Conservation (phyloP, 37 sponge, comb jelly and placozoan genomes). For the Haliclona indistincta region DNA sequence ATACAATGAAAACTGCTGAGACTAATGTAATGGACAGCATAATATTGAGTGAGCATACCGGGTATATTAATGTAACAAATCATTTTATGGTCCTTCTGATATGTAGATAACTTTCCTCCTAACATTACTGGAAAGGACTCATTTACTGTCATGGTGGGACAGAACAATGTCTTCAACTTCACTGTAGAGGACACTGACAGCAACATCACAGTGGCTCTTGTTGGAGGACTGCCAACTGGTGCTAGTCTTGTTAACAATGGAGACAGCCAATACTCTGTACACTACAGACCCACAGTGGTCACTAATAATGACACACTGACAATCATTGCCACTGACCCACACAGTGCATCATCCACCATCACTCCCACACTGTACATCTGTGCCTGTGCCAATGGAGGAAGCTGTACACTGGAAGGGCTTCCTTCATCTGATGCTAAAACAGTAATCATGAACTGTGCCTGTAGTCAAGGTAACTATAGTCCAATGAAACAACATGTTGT, state of each 20-base stretch:
- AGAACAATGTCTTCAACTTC: slow-evolving; percentile 26
- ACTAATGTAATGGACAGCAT: neutral
- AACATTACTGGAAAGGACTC: slow-evolving; percentile 27
- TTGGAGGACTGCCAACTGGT: neutral
- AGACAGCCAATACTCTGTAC: neutral
- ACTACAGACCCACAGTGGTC: too few relatives aligned
- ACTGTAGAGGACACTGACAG: slow-evolving; percentile 29
- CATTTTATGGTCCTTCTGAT: neutral
- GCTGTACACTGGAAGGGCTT: slow-evolving; percentile 26
- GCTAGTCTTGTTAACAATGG: neutral
- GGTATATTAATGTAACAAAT: neutral
- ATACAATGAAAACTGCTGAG: slow-evolving; percentile 2
- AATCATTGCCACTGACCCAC: slow-evolving; percentile 3
- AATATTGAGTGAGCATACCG: neutral
- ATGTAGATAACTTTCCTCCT: slow-evolving; percentile 60
- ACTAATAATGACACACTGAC: neutral
- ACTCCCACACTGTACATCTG: slow-evolving; percentile 1
- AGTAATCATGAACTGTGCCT: neutral
- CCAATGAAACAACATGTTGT: too few relatives aligned
- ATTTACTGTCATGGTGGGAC: slow-evolving; percentile 40
- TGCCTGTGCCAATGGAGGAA: slow-evolving; percentile 40
- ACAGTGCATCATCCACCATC: neutral
- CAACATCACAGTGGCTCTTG: neutral
- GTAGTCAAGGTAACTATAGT: neutral
- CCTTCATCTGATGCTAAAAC: neutral